Percentiles rank a stretch among this genome's conserved stretches.
phyloP scores from a whole-genome alignment of 1,140 invertebrate genomes.

The Phocides pigmalion region DNA sequence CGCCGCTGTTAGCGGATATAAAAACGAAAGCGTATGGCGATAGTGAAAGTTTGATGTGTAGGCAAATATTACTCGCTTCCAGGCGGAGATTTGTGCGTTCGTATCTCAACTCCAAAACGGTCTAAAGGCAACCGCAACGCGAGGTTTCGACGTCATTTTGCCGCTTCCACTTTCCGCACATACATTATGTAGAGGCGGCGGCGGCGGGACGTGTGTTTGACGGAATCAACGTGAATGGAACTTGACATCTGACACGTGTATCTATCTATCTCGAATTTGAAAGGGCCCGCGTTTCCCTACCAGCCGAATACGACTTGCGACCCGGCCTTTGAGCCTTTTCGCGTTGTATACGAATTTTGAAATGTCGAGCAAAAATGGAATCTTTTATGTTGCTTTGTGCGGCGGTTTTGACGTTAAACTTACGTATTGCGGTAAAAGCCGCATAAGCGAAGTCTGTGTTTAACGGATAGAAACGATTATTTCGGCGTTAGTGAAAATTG shows the following conservation, averaged over 20 bases:
- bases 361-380: conserved; percentile 30
- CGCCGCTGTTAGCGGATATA: conserved; percentile 67
- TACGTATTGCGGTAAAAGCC: conserved; percentile 31
- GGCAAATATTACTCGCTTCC: conserved; percentile 81
- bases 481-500: conserved; percentile 1
- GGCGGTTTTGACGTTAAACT: conserved; percentile 24
- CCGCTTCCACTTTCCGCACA: conserved; percentile 55
- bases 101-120: conserved; percentile 67
- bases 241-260: conserved; percentile 76
- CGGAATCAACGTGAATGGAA: conserved; percentile 73
- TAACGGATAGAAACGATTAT: conserved; percentile 15
- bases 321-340: conserved; percentile 37
- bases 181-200: conserved; percentile 72
- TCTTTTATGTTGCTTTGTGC: conserved; percentile 28
- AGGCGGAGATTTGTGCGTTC: conserved; percentile 80
- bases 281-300: conserved; percentile 43
- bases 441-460: conserved; percentile 20
- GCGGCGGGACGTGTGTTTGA: conserved; percentile 61
- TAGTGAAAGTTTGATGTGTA: conserved; percentile 84
- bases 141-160: conserved; percentile 51
- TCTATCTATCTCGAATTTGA: conserved; percentile 54
- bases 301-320: conserved; percentile 33
- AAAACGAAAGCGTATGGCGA: conserved; percentile 80
- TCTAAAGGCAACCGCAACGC: conserved; percentile 57
- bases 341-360: conserved; percentile 24